Evolutionary conservation across 2,888 invertebrate genomes (phyloP), one percentile per base, ranked within the genome.

Genomic region (Seira musarum): DNA sequence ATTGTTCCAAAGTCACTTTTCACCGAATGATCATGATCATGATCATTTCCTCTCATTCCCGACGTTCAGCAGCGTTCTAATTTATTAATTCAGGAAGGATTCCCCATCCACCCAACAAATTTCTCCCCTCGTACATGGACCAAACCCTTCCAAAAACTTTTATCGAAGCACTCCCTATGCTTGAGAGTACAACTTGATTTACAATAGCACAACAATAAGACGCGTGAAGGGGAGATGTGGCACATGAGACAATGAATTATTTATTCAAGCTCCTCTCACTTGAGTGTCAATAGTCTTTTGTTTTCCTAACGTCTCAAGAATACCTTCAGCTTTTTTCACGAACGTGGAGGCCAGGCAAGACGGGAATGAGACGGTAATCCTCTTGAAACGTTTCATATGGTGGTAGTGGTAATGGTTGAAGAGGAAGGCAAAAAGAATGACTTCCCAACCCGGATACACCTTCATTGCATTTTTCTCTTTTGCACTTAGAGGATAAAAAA

Each of bases 221-320:
- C 25, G n/a, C 15, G 49, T 25, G 57, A 53, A 73, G 30, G 17
- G 66, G 73, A 61, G 40, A 61, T 63, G 68, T 74, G 22, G 66
- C 49, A 49, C 49, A 69, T 64, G 30, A 25, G 64, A 71, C 67
- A 67, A 78, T 78, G 78, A 78, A 78, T 78, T 78, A 78, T 78
- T 78, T 71, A 78, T 78, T 66, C 61, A 66, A 78, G 66, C 65
- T 61, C 65, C 78, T 70, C 46, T 49, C 49, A 49, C 15, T 49
- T 19, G 49, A 49, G 78, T 71, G 78, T 71, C 78, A 71, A 78
- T 71, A 65, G 69, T 64, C 53, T 49, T 63, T 76, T 57, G 66
- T 60, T 67, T 61, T 75, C 49, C 6, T 49, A 49, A 49, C 17
- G 49, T 49, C 49, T 49, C 49, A 49, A 49, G 49, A 49, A n/a